Evolutionary conservation across 2,113 vertebrate species (phyloP).

Genomic region (Rhinoptilus africanus): DNA sequence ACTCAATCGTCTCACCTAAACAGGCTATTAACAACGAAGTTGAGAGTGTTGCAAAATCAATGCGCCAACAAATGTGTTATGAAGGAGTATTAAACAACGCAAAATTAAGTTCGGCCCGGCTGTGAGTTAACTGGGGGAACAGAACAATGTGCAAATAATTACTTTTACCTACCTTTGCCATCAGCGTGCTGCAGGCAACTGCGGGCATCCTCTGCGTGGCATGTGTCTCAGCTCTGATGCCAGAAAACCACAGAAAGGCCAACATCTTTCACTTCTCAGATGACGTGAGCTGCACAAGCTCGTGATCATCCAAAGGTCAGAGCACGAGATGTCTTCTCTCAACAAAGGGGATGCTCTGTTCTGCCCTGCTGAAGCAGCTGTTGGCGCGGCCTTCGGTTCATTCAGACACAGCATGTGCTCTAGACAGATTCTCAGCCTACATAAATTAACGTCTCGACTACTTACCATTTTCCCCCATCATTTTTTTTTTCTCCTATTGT

Average conservation of each 20-base stretch:
- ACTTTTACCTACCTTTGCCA: fast-evolving
- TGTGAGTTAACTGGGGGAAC: not conserved
- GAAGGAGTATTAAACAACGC: not conserved
- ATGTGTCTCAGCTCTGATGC: not conserved
- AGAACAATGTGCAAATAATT: not conserved
- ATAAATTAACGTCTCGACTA: not conserved
- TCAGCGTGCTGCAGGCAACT: not conserved
- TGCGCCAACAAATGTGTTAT: not conserved
- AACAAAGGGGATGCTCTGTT: conserved; percentile 2
- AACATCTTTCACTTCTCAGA: not conserved
- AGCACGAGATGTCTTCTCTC: not conserved
- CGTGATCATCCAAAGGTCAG: not conserved
- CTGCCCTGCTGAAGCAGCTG: conserved; percentile 1
- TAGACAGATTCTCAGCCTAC: not conserved
- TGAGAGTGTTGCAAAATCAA: not conserved
- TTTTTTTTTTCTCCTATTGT: not conserved
- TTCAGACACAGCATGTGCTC: not conserved
- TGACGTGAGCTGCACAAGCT: not conserved
- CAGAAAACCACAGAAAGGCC: not conserved
- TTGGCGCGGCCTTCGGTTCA: conserved; percentile 24
- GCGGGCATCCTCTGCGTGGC: not conserved
- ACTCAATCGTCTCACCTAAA: not conserved
- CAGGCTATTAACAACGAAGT: not conserved
- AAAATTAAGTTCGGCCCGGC: not conserved
- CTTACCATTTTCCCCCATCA: not conserved